Evolutionary conservation across 2,113 vertebrate species (phyloP).

Genomic region (Nerophis lumbriciformis): DNA sequence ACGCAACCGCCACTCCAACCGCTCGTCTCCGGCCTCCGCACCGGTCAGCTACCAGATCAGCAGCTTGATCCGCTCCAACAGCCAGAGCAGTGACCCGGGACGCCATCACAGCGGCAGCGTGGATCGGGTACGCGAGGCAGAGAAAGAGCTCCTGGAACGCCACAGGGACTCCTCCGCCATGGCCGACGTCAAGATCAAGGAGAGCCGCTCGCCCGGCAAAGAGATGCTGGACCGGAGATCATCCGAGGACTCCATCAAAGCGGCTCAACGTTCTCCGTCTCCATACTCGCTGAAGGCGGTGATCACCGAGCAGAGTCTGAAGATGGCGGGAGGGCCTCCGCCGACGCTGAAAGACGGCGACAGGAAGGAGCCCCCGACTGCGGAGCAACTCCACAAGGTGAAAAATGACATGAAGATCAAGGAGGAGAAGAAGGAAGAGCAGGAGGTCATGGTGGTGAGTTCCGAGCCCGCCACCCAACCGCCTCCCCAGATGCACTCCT

Average conservation of each 20-base stretch:
- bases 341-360: slow-evolving; percentile 78
- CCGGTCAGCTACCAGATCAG: slow-evolving; percentile 84
- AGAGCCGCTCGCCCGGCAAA: slow-evolving; percentile 83
- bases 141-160: slow-evolving; percentile 81
- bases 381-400: too few species aligned
- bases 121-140: slow-evolving; percentile 74
- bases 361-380: slow-evolving; percentile 66
- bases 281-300: slow-evolving; percentile 79
- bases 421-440: slow-evolving; percentile 91
- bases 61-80: slow-evolving; percentile 86
- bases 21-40: slow-evolving; percentile 84
- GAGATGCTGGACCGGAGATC: slow-evolving; percentile 77
- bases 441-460: slow-evolving; percentile 82
- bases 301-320: slow-evolving; percentile 76
- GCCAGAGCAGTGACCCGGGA: slow-evolving; percentile 79
- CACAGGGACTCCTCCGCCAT: slow-evolving; percentile 69
- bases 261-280: slow-evolving; percentile 80
- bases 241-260: slow-evolving; percentile 80
- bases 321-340: slow-evolving; percentile 73
- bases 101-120: slow-evolving; percentile 76
- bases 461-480: slow-evolving; percentile 77
- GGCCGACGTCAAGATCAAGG: slow-evolving; percentile 84
- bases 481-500: slow-evolving; percentile 49
- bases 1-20: slow-evolving; percentile 87
- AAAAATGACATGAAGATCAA: slow-evolving; percentile 94